Evolutionary conservation across 2,113 vertebrate genomes (phyloP).

Genomic region (Malurus cyaneus): DNA sequence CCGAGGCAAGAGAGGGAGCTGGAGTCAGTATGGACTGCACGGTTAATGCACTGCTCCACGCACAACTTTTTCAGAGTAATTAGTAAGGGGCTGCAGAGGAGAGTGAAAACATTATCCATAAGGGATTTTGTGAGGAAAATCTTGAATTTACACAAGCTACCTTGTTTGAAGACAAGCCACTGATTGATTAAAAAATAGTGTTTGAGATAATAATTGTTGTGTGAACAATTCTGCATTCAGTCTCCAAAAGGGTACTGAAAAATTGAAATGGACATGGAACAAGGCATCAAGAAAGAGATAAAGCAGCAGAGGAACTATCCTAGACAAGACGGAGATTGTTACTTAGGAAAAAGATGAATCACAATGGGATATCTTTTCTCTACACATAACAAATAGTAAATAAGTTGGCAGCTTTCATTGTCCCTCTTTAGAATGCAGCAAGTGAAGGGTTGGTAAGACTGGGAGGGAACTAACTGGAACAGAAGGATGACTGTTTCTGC

Average conservation of each 20-base stretch:
- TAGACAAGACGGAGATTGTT: not conserved
- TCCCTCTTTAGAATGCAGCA: not conserved
- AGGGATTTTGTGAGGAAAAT: not conserved
- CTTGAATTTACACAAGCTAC: not conserved
- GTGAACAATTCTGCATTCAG: not conserved
- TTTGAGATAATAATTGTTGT: not conserved
- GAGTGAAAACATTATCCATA: not conserved
- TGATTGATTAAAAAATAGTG: not conserved
- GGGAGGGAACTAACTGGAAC: not conserved
- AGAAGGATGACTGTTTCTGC: not conserved
- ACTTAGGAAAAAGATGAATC: not conserved
- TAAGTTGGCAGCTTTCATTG: not conserved
- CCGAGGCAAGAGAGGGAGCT: not conserved
- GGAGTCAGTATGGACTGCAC: rapidly evolving
- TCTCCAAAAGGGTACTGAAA: not conserved
- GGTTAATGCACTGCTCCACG: not conserved
- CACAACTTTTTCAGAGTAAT: not conserved
- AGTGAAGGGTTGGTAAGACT: not conserved
- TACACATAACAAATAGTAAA: not conserved
- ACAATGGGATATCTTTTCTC: not conserved
- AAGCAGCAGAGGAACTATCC: not conserved
- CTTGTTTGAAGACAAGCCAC: not conserved
- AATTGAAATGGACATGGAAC: not conserved
- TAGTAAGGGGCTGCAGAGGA: not conserved
- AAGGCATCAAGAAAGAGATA: not conserved